phyloP scores from a whole-genome alignment of 2,113 vertebrate species.

The Rhegmatorhina hoffmannsi region DNA sequence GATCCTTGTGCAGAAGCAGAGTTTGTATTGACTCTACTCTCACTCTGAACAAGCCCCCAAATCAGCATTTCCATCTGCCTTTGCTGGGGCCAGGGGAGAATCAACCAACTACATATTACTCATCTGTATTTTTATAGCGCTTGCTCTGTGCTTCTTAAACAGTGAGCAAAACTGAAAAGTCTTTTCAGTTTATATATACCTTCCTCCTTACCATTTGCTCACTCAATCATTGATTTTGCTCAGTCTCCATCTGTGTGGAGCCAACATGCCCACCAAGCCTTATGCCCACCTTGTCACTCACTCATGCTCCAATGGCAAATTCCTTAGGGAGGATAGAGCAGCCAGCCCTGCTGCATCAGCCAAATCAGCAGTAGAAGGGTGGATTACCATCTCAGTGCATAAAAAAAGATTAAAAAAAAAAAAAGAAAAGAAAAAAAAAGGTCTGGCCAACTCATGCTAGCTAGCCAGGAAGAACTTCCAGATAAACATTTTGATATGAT shows the following conservation, averaged over 20 bases:
- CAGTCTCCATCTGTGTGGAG: constrained; percentile 50
- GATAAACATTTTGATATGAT: background rate
- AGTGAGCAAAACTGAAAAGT: constrained; percentile 27
- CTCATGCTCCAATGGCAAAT: background rate
- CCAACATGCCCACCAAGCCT: constrained; percentile 48
- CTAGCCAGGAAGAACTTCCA: background rate
- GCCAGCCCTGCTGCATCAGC: background rate
- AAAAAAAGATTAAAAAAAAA: background rate
- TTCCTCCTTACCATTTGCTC: constrained; percentile 65
- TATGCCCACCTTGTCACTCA: constrained; percentile 26
- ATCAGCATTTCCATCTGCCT: background rate
- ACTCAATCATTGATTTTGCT: constrained; percentile 48
- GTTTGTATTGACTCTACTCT: background rate
- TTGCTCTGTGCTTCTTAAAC: constrained; percentile 14
- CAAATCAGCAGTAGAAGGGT: background rate
- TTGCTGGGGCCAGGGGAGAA: background rate
- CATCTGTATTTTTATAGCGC: constrained; percentile 14
- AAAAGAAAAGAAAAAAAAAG: background rate
- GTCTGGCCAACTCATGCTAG: background rate
- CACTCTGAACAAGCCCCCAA: background rate
- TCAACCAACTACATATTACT: background rate
- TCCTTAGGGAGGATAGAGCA: background rate
- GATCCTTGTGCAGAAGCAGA: background rate
- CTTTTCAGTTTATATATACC: background rate
- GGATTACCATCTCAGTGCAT: background rate